Conservation (phyloP, 1,140 invertebrate species). For the Rhizoglyphus robini region DNA sequence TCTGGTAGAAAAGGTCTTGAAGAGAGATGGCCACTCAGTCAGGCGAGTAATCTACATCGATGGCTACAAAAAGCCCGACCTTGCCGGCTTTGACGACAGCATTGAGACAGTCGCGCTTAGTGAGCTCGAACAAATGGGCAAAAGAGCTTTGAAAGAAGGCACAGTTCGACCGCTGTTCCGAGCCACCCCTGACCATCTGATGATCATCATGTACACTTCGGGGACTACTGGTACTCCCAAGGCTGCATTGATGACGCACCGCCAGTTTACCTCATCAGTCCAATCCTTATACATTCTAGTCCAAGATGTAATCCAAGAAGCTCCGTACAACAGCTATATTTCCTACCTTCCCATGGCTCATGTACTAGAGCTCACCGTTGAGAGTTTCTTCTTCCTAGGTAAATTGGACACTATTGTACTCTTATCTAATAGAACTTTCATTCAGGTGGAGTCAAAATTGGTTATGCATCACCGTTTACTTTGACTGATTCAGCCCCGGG, state of each 20-base stretch:
- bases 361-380: conserved; percentile 75
- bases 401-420: neutral
- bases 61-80: conserved; percentile 13
- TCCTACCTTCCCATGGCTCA: conserved; percentile 93
- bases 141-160: neutral
- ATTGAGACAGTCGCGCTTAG: neutral
- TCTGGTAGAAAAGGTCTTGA: conserved; percentile 18
- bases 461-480: conserved; percentile 82
- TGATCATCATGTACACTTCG: conserved; percentile 91
- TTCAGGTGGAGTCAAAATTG: conserved; percentile 28
- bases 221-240: conserved; percentile 84
- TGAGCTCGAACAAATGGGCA: neutral
- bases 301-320: conserved; percentile 49
- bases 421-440: neutral
- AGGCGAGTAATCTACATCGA: conserved; percentile 19
- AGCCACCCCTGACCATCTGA: conserved; percentile 47
- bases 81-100: neutral
- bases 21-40: neutral
- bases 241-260: conserved; percentile 29
- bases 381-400: conserved; percentile 33
- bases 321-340: conserved; percentile 74
- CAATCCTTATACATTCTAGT: conserved; percentile 19
- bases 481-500: conserved; percentile 85
- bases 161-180: neutral
- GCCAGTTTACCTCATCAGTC: conserved; percentile 15